Conservation (phyloP, 2,113 vertebrate genomes). For the Solea senegalensis region DNA sequence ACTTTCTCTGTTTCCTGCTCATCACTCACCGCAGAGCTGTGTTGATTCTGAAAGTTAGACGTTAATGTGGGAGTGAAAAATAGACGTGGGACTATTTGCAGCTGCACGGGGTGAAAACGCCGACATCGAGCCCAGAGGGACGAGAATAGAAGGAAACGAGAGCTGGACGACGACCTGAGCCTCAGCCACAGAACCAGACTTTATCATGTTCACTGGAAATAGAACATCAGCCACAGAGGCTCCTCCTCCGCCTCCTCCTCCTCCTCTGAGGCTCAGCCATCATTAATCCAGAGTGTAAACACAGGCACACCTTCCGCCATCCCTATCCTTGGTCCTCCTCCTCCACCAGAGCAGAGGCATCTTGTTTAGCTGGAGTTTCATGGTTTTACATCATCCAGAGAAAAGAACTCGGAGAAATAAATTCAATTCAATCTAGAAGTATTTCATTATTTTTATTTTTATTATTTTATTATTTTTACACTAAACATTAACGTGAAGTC, state of each 20-base stretch:
- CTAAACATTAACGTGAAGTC: no score
- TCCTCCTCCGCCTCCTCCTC: background rate
- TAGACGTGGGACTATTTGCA: conserved; percentile 20
- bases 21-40: no score
- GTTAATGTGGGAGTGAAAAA: background rate
- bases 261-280: conserved; percentile 24
- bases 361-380: background rate
- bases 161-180: conserved; percentile 3
- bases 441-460: no score
- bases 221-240: conserved; percentile 1
- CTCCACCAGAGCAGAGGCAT: conserved; percentile 1
- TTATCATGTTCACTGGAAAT: conserved; percentile 57
- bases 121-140: conserved; percentile 46
- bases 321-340: background rate
- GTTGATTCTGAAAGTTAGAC: conserved; percentile 13
- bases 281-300: conserved; percentile 47
- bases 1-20: no score
- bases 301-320: background rate
- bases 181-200: conserved; percentile 36
- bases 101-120: conserved; percentile 44
- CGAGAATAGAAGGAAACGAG: conserved; percentile 60
- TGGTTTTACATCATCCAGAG: background rate
- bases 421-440: no score
- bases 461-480: no score
- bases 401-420: no score